Base-by-base conservation (phyloP, 64 coral and sea anemone species). In the Orbicella faveolata region DNA sequence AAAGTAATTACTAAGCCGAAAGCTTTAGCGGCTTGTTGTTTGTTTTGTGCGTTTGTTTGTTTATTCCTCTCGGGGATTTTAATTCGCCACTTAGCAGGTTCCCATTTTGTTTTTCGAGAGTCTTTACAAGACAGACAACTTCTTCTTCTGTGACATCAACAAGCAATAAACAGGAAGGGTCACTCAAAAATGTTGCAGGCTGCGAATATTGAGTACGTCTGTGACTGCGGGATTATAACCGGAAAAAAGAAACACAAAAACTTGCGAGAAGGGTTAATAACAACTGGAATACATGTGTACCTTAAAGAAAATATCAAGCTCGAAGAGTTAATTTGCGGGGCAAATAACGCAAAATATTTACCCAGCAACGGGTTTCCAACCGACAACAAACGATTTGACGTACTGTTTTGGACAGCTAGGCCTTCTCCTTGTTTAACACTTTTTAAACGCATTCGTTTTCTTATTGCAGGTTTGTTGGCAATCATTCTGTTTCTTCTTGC, bases 61-160 rank as follows among this genome's bases (percentile, higher is more conserved):
- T 68, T 84, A 33, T 84, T 84, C 35, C 36, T 41, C 19, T 34
- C 63, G 61, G 35, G 63, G 55, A n/a, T 63, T 82, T 79, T 82
- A 63, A 82, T 63, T 82, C 36, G 55, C 57, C 79, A 65, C 79
- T 82, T 82, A 63, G 55, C 79, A 82, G 55, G 79, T 63, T 64
- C 54, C 16, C 19, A 64, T 64, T 1, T 20, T 36, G 1, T 6
- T 15, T 41, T 33, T 70, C 4, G 67, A 70, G 67, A 82, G 61
- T 20, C 53, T 80, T 80, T 34, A 33, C 23, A 61, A 19, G 8
- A 12, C 21, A 10, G 57, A 16, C 9, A 64, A 82, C 17, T 18
- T 0, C 35, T 36, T 64, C 30, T 30, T 70, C 11, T 26, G 10
- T 70, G 25, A 25, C 10, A 70, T 70, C 20, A 70, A 11, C 55